A percentile compares a stretch with the other conserved stretches of the same genome.
These are phyloP conservation scores for Neodon shergylaensis DNA, from an alignment of 2,113 vertebrate genomes.

Conservation along the genomic window DNA sequence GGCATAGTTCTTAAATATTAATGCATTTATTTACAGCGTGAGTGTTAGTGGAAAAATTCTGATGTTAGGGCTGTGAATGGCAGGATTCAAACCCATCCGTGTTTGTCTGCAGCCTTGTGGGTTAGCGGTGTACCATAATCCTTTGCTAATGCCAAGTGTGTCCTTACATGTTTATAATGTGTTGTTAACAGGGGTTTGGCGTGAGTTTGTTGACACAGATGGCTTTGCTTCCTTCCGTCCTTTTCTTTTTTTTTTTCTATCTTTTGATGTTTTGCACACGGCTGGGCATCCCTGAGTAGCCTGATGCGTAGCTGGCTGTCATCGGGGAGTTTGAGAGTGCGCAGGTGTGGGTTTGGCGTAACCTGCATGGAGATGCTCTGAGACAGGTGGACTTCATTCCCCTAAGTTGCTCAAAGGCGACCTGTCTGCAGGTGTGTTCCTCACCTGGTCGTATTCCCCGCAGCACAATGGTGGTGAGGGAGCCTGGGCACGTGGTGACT, in stretches of 20 bases:
- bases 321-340: not conserved
- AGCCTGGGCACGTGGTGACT: accelerated
- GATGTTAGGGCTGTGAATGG: accelerated
- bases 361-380: not conserved
- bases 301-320: no score
- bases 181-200: not conserved
- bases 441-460: not conserved
- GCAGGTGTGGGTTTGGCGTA: not conserved
- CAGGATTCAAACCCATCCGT: not conserved
- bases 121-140: not conserved
- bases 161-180: accelerated
- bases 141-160: not conserved
- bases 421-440: not conserved
- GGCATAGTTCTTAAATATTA: not conserved
- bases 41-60: not conserved
- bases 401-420: not conserved
- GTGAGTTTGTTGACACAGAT: not conserved
- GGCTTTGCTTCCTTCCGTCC: not conserved
- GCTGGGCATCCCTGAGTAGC: not conserved
- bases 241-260: not conserved
- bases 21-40: not conserved
- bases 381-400: not conserved
- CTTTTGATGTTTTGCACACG: not conserved
- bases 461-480: not conserved
- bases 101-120: accelerated